phyloP scores from a whole-genome alignment of 2,797 vertebrate genomes.

The Borostomias antarcticus region DNA sequence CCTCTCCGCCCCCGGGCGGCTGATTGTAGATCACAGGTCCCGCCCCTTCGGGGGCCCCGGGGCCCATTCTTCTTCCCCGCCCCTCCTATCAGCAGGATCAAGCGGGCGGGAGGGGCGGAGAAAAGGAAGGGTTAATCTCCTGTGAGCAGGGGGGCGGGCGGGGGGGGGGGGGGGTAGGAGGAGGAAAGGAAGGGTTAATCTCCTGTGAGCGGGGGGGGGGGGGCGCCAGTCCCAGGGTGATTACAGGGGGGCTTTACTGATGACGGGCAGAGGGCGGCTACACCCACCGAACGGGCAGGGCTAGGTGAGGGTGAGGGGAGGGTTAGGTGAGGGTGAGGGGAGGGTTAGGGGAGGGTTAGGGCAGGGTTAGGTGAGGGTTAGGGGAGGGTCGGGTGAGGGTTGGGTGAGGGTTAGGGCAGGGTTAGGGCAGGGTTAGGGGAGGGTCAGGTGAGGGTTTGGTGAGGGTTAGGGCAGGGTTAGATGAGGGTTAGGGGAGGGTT shows the following conservation, averaged over 20 bases:
- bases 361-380: too few relatives aligned
- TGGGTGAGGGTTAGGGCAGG: too few relatives aligned
- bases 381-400: too few relatives aligned
- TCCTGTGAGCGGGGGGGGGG: constrained; percentile 18
- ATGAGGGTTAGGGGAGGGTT: too few relatives aligned
- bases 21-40: constrained; percentile 58
- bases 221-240: constrained; percentile 57
- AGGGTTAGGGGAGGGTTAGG: too few relatives aligned
- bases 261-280: constrained; percentile 10
- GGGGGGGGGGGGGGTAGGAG: constrained; percentile 21
- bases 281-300: constrained; percentile 35
- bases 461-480: too few relatives aligned
- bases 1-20: constrained; percentile 33
- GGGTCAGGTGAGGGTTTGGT: too few relatives aligned
- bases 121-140: constrained; percentile 54
- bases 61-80: constrained; percentile 47
- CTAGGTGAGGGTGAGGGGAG: too few relatives aligned
- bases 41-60: constrained; percentile 50
- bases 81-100: constrained; percentile 57
- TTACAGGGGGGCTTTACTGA: constrained; percentile 54
- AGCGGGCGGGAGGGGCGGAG: constrained; percentile 33
- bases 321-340: too few relatives aligned
- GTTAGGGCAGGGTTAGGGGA: too few relatives aligned
- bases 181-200: constrained; percentile 64
- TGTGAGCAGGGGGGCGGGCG: constrained; percentile 46